phyloP scores from a whole-genome alignment of 2,888 invertebrate species.

The Zootermopsis nevadensis region DNA sequence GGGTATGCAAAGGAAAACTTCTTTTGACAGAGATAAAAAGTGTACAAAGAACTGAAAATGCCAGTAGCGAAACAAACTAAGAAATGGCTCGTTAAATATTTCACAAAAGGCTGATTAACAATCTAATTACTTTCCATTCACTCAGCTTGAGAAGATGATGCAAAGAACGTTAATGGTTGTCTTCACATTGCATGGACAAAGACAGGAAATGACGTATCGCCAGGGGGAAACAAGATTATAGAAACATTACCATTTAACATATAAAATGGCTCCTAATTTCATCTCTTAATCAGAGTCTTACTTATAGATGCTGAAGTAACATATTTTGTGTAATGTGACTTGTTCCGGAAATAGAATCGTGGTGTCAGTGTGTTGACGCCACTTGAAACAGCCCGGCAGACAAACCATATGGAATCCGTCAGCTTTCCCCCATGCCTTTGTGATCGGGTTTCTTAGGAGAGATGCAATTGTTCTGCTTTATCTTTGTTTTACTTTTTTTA shows the following conservation, averaged over 20 bases:
- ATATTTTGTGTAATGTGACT: neutral
- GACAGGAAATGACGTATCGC: neutral
- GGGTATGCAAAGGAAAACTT: neutral
- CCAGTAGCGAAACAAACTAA: constrained; percentile 18
- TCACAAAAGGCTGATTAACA: constrained; percentile 25
- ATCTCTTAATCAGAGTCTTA: neutral
- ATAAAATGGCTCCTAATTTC: constrained; percentile 20
- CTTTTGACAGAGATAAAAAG: neutral
- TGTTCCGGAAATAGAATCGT: neutral
- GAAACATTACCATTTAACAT: neutral
- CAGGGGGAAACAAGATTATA: neutral
- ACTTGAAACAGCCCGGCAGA: neutral
- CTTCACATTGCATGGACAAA: neutral
- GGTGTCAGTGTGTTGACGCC: neutral
- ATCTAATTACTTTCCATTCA: constrained; percentile 16
- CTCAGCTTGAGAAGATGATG: neutral
- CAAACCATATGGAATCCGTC: constrained; percentile 14
- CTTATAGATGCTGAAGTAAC: neutral
- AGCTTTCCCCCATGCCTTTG: neutral
- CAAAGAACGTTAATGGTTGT: neutral
- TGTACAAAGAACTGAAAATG: constrained; percentile 10
- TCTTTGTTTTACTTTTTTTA: neutral
- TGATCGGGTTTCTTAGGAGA: constrained; percentile 14
- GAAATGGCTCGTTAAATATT: constrained; percentile 24
- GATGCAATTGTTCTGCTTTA: neutral